Conservation (phyloP, 2,888 invertebrate genomes). For the Syrista parreyssii region DNA sequence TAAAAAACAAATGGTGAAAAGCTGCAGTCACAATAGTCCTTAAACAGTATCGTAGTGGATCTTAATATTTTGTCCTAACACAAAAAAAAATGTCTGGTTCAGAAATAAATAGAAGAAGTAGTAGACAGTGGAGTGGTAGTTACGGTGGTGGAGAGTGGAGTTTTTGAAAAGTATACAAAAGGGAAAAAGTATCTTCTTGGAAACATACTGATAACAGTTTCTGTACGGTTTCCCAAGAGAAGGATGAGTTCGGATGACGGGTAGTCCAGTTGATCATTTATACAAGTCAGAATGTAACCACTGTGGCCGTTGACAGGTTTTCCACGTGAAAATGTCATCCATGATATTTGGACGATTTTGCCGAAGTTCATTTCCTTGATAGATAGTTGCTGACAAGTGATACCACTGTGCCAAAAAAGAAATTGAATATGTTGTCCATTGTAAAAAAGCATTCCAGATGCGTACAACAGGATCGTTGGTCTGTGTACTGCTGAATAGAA, state of each 20-base stretch:
- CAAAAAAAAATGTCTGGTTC: no score
- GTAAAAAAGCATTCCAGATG: background rate
- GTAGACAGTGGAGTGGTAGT: background rate
- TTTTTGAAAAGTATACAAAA: background rate
- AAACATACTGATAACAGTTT: background rate
- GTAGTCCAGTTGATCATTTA: constrained; percentile 31
- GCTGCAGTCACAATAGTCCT: background rate
- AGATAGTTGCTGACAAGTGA: background rate
- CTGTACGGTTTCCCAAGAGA: background rate
- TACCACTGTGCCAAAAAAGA: background rate
- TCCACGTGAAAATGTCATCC: constrained; percentile 1
- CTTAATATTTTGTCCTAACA: no score
- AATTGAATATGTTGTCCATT: background rate
- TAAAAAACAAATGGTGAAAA: background rate
- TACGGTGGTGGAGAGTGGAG: background rate
- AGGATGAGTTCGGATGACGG: background rate
- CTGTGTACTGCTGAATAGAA: background rate
- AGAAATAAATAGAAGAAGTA: background rate
- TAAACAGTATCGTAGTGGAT: background rate
- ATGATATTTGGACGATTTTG: background rate
- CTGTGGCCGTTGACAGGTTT: constrained; percentile 37
- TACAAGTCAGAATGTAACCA: constrained; percentile 41
- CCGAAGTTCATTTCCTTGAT: constrained; percentile 1
- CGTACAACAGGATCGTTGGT: background rate
- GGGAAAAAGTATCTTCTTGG: background rate